These are phyloP conservation scores for Pipistrellus kuhlii DNA, from an alignment of 2,797 vertebrate species.

Conservation along the genomic window DNA sequence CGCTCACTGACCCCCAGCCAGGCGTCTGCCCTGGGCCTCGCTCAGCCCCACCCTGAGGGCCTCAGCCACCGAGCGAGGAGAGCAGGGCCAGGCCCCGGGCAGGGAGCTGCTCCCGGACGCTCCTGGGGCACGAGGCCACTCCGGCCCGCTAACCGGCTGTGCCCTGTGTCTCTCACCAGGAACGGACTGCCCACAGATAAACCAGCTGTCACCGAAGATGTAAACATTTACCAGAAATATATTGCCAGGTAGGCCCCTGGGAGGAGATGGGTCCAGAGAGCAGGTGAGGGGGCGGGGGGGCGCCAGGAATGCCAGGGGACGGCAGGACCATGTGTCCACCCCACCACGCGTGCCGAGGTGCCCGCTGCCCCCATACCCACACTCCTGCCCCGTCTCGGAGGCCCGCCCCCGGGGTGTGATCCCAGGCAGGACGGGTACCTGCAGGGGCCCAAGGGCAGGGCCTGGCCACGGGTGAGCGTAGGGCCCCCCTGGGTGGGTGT, in stretches of 20 bases:
- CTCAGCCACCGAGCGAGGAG: not conserved
- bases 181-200: slow-evolving; percentile 99
- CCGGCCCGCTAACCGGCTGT: slow-evolving; percentile 85
- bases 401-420: not conserved
- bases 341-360: slow-evolving; percentile 9
- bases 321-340: not conserved
- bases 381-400: not conserved
- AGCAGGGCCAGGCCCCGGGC: slow-evolving; percentile 11
- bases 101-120: slow-evolving; percentile 40
- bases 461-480: not conserved
- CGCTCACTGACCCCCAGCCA: not conserved
- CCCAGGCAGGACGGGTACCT: not conserved
- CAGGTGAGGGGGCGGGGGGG: slow-evolving; percentile 20
- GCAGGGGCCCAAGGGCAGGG: not conserved
- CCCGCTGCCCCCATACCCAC: not conserved
- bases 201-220: slow-evolving; percentile 95
- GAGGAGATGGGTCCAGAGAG: slow-evolving; percentile 80
- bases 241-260: slow-evolving; percentile 98
- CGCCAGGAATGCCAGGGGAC: slow-evolving; percentile 42
- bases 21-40: not conserved
- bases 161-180: slow-evolving; percentile 91
- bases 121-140: slow-evolving; percentile 50
- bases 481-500: too few species aligned
- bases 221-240: slow-evolving; percentile 99
- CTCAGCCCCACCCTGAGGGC: not conserved